phyloP scores from a whole-genome alignment of 1,140 invertebrate species.

The Maniola jurtina region DNA sequence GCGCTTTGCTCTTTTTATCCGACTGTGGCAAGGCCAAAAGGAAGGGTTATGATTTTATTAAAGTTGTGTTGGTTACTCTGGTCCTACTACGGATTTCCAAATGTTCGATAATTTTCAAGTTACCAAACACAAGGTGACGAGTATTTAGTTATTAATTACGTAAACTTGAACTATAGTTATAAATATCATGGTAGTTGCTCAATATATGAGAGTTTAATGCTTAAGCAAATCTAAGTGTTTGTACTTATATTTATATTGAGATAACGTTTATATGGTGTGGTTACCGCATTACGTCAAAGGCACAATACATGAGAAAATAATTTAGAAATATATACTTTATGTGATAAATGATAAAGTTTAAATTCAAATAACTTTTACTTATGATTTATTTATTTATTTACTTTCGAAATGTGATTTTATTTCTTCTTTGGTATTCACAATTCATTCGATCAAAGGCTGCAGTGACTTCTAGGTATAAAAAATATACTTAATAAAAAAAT shows the following conservation, averaged over 20 bases:
- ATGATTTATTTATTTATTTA: constrained; percentile 2
- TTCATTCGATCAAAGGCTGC: constrained; percentile 2
- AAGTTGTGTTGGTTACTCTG: no score
- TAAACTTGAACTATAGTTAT: neutral
- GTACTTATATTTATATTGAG: neutral
- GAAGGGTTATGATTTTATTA: no score
- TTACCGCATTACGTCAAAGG: constrained; percentile 1
- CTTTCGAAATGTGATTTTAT: neutral
- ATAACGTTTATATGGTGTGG: neutral
- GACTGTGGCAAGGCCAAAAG: no score
- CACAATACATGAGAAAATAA: neutral
- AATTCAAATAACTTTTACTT: neutral
- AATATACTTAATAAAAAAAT: neutral
- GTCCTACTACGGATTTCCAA: no score
- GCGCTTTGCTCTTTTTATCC: no score
- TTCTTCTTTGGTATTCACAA: neutral
- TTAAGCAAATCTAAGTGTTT: neutral
- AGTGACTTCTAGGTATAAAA: neutral
- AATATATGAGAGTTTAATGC: constrained; percentile 6
- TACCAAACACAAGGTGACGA: no score
- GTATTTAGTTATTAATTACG: neutral
- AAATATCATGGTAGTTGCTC: neutral
- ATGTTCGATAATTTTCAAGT: no score
- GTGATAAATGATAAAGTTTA: neutral
- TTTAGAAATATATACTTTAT: neutral